Conservation (phyloP, 1,140 invertebrate genomes). For the Panagrolaimus sp. region DNA sequence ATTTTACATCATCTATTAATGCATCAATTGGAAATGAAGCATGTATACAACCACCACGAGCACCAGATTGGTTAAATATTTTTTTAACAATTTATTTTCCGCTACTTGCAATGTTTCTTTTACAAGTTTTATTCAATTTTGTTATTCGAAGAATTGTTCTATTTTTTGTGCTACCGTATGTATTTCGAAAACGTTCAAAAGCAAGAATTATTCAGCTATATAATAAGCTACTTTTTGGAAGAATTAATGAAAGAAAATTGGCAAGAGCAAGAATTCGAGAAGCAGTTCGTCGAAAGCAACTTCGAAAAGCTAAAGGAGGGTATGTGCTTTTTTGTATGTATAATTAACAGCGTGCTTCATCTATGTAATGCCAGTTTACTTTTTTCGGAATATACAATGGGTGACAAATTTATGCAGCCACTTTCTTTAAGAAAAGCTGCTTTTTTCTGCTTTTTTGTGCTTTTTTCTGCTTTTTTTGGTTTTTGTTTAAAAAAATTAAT, state of each 20-base stretch:
- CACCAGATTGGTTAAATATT: background rate
- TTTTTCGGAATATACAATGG: too few relatives aligned
- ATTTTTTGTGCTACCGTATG: conserved; percentile 16
- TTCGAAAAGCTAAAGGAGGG: background rate
- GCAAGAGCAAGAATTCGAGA: background rate
- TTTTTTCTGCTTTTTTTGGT: too few relatives aligned
- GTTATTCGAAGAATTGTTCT: conserved; percentile 17
- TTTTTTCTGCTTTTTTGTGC: too few relatives aligned
- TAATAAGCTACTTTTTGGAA: conserved; percentile 19
- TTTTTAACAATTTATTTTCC: conserved; percentile 10
- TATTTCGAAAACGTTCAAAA: conserved; percentile 20
- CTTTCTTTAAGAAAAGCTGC: too few relatives aligned
- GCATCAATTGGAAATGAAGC: conserved; percentile 3
- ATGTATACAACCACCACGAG: conserved; percentile 13
- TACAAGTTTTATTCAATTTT: conserved; percentile 22
- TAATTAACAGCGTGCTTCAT: too few relatives aligned
- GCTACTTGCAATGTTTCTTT: conserved; percentile 11
- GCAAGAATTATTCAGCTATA: conserved; percentile 24
- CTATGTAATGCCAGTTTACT: too few relatives aligned
- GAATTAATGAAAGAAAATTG: conserved; percentile 2
- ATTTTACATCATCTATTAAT: conserved; percentile 19
- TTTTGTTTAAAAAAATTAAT: too few relatives aligned
- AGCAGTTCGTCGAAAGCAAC: background rate
- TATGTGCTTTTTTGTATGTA: background rate
- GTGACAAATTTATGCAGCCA: too few relatives aligned